Conservation (phyloP, 2,888 invertebrate species). For the Caenorhabditis sp. region DNA sequence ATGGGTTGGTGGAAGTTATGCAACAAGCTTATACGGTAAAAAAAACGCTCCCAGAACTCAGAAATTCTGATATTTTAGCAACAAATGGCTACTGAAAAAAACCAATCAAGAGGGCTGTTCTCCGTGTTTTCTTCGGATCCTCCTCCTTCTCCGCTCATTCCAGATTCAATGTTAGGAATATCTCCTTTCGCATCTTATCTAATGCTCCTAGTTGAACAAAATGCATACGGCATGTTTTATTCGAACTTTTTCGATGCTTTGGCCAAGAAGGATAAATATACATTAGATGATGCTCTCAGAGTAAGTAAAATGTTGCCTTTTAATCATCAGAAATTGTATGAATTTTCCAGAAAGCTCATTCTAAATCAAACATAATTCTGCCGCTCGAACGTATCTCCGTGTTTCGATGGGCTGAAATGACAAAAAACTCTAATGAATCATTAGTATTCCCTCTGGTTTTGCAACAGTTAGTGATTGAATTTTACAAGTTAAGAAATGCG, state of each 20-base stretch:
- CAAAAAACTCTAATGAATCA: slow-evolving; percentile 17
- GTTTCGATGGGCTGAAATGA: slow-evolving; percentile 60
- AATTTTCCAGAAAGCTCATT: slow-evolving; percentile 58
- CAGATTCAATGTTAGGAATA: slow-evolving; percentile 35
- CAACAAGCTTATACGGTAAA: slow-evolving; percentile 54
- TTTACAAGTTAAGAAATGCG: slow-evolving; percentile 38
- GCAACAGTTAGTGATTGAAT: slow-evolving; percentile 56
- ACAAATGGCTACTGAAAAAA: slow-evolving; percentile 40
- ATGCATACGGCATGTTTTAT: slow-evolving; percentile 51
- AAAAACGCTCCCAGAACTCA: too few relatives aligned
- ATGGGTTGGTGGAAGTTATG: slow-evolving; percentile 51
- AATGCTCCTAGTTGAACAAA: slow-evolving; percentile 58
- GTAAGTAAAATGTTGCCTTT: too few relatives aligned
- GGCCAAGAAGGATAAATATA: slow-evolving; percentile 56
- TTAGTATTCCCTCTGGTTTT: slow-evolving; percentile 55
- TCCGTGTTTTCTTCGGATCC: slow-evolving; percentile 56
- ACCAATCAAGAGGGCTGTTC: slow-evolving; percentile 54
- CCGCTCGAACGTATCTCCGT: slow-evolving; percentile 53
- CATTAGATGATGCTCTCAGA: slow-evolving; percentile 46
- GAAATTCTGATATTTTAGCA: slow-evolving; percentile 25
- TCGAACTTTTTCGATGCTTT: slow-evolving; percentile 51
- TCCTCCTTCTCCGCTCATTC: slow-evolving; percentile 60
- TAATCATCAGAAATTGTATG: too few relatives aligned
- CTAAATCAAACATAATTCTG: slow-evolving; percentile 56
- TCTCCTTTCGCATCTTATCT: slow-evolving; percentile 61